Base-by-base conservation (phyloP, 2,888 invertebrate genomes). In the Cryptops parisi region DNA sequence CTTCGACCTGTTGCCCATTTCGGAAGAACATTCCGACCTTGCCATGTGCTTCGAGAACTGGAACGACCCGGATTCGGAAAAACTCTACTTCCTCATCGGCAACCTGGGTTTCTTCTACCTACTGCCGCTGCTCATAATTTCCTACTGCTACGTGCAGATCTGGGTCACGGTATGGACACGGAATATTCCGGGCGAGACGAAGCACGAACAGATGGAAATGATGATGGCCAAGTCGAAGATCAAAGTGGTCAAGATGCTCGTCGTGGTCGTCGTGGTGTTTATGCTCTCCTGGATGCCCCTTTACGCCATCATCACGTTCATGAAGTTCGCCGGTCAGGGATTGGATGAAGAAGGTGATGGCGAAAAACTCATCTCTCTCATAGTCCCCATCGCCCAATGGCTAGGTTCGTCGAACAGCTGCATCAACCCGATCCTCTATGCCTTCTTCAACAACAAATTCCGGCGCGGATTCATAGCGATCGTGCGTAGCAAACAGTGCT, bases 201-300 rank as follows among this genome's bases (percentile, higher is more conserved):
- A 86, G 69, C 88, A 88, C 64, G 86, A 84, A 3, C 86, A 86
- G 65, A 85, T 89, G 82, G 87, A 88, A 68, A 78, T 84, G 60
- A 85, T 90, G 81, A 88, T 89, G 67, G 88, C 91, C 64, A 88
- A 88, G 70, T 90, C 90, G 43, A 91, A 91, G 73, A 85, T 90
- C 39, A 90, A 90, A 70, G 91, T 90, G 43, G 84, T 91, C 22
- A 91, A 91, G 72, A 93, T 93, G 93, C 74, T 93, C 55, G 82
- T 90, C 0, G 87, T 84, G 19, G 91, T 93, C 33, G 89, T 93
- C 21, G 83, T 93, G 53, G 73, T 90, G n/a, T 93, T 93, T 68
- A 88, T 90, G 0, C 73, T 90, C 2, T 90, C 90, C 33, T 93
- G 93, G 93, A 74, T 90, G 64, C 93, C 93, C 0, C 74, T 93